Percentiles rank a stretch among this genome's conserved stretches.
phyloP scores from a whole-genome alignment of 2,888 invertebrate genomes.

The Harmothoe impar region DNA sequence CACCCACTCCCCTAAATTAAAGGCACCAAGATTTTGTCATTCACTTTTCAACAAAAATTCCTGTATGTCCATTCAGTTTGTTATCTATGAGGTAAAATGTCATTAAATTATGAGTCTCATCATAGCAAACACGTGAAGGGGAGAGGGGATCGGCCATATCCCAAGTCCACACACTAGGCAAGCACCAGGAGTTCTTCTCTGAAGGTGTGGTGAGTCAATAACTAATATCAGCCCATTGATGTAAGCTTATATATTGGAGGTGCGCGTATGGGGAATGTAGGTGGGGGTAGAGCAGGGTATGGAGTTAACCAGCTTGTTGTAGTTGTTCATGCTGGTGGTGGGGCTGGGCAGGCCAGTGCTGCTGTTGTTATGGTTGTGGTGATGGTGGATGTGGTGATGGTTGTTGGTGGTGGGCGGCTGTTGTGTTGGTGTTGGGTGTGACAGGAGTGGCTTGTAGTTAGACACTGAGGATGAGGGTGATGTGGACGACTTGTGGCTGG shows the following conservation, averaged over 20 bases:
- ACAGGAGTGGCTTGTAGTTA: conserved; percentile 56
- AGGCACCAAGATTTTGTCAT: not conserved
- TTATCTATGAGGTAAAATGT: no score
- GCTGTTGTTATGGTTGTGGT: conserved; percentile 1
- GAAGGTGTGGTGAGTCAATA: no score
- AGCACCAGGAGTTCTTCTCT: not conserved
- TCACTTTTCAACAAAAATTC: not conserved
- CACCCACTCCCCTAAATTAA: not conserved
- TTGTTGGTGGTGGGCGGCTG: not conserved
- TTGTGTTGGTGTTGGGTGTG: not conserved
- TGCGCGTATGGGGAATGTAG: conserved; percentile 60
- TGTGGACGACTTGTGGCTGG: conserved; percentile 79
- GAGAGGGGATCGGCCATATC: not conserved
- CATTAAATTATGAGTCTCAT: no score
- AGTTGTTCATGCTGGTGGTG: conserved; percentile 64
- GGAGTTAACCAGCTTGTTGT: conserved; percentile 64
- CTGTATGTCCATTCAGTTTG: no score
- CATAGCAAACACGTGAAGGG: not conserved
- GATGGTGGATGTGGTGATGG: conserved; percentile 22
- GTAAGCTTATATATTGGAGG: conserved; percentile 37
- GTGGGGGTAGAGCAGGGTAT: conserved; percentile 56
- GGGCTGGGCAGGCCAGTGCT: conserved; percentile 49
- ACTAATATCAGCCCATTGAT: no score
- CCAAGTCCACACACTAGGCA: not conserved
- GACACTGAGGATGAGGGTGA: conserved; percentile 62